These are phyloP conservation scores for Archegozetes longisetosus DNA, from an alignment of 1,140 invertebrate species.

Conservation along the genomic window DNA sequence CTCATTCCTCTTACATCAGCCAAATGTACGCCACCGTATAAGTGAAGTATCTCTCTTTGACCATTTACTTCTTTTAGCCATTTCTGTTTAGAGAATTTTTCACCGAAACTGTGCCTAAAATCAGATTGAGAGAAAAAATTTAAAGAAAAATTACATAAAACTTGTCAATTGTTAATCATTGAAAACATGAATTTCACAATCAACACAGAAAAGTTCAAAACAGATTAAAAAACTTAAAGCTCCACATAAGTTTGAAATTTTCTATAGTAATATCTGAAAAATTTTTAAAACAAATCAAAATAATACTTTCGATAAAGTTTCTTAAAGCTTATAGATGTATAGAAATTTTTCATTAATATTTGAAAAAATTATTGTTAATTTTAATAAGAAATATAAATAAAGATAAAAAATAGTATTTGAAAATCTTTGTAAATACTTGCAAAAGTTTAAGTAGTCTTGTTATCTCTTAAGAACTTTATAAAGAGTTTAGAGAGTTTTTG, in stretches of 20 bases:
- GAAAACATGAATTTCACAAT: background rate
- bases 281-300: too few species aligned
- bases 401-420: background rate
- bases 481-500: too few species aligned
- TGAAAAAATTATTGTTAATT: too few species aligned
- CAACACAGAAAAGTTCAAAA: background rate
- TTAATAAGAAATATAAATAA: background rate
- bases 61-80: conserved; percentile 26
- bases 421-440: too few species aligned
- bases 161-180: conserved; percentile 21
- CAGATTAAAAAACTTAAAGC: background rate
- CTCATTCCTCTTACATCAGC: conserved; percentile 27
- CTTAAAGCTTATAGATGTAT: too few species aligned
- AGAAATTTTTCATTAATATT: too few species aligned
- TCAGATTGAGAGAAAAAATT: conserved; percentile 2
- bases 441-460: too few species aligned
- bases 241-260: too few species aligned
- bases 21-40: conserved; percentile 25
- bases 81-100: conserved; percentile 27
- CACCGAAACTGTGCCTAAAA: conserved; percentile 25
- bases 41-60: conserved; percentile 25
- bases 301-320: too few species aligned
- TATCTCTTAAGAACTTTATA: too few species aligned
- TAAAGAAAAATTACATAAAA: background rate
- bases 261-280: too few species aligned